Evolutionary conservation across 2,113 vertebrate species (phyloP).

Genomic region (Poecile atricapillus): DNA sequence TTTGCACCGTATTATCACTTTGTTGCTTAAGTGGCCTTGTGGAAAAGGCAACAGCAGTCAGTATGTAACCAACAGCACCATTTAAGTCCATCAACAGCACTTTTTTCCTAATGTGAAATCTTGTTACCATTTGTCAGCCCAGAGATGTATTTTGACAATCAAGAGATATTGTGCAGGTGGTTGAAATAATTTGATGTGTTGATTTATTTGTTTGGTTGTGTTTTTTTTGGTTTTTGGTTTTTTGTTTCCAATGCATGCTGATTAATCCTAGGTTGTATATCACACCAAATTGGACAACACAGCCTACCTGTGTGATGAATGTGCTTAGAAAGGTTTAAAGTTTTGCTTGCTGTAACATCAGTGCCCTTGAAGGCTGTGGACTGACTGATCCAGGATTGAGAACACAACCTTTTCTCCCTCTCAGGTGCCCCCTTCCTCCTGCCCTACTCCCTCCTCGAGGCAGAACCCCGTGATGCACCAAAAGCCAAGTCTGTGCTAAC

Average conservation of each 20-base stretch:
- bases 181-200: conserved; percentile 16
- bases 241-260: not conserved
- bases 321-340: conserved; percentile 7
- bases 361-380: not conserved
- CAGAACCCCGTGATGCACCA: fast-evolving
- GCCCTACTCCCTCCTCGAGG: not conserved
- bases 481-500: not conserved
- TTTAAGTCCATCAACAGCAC: not conserved
- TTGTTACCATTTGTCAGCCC: not conserved
- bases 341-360: not conserved
- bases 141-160: conserved; percentile 13
- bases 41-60: not conserved
- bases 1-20: not conserved
- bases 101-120: not conserved
- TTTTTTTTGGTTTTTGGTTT: too few relatives aligned
- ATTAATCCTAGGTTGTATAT: conserved; percentile 1
- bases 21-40: conserved; percentile 5
- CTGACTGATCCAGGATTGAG: not conserved
- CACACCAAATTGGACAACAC: conserved; percentile 2
- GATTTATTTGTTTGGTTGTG: not conserved
- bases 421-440: not conserved
- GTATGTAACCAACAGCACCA: not conserved
- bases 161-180: not conserved
- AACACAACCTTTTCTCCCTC: not conserved
- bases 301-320: not conserved